A percentile compares a stretch with the other conserved stretches of the same genome.
These are phyloP conservation scores for Megalurothrips usitatus DNA, from an alignment of 2,888 invertebrate species.

Conservation along the genomic window DNA sequence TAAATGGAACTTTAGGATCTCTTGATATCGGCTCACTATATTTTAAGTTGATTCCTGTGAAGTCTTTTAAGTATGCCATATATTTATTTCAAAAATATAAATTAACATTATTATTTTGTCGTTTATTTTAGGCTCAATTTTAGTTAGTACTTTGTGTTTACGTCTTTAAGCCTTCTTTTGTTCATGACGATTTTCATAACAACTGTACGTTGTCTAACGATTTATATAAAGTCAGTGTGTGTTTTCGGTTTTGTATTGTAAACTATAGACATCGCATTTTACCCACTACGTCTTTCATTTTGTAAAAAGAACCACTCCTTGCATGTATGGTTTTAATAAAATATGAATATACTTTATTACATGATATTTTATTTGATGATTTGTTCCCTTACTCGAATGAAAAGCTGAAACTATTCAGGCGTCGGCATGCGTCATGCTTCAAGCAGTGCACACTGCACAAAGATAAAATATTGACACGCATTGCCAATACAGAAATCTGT, in stretches of 20 bases:
- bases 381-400: no score
- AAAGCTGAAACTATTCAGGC: no score
- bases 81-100: not conserved
- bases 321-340: conserved; percentile 23
- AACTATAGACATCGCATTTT: conserved; percentile 15
- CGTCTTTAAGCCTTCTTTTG: not conserved
- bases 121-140: not conserved
- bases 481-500: no score
- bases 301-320: conserved; percentile 13
- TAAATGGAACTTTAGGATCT: not conserved
- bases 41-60: conserved; percentile 9
- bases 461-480: no score
- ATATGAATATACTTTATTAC: not conserved
- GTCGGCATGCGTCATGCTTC: no score
- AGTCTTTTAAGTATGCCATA: conserved; percentile 17
- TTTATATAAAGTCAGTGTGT: conserved; percentile 25
- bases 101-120: not conserved
- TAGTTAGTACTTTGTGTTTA: not conserved
- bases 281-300: conserved; percentile 23
- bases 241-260: conserved; percentile 15
- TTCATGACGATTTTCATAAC: not conserved
- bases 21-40: not conserved
- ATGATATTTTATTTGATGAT: not conserved
- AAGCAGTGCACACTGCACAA: no score
- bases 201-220: not conserved